A percentile compares a stretch with the other conserved stretches of the same genome.
These are phyloP conservation scores for Diorhabda elongata DNA, from an alignment of 1,140 invertebrate species.

Conservation along the genomic window DNA sequence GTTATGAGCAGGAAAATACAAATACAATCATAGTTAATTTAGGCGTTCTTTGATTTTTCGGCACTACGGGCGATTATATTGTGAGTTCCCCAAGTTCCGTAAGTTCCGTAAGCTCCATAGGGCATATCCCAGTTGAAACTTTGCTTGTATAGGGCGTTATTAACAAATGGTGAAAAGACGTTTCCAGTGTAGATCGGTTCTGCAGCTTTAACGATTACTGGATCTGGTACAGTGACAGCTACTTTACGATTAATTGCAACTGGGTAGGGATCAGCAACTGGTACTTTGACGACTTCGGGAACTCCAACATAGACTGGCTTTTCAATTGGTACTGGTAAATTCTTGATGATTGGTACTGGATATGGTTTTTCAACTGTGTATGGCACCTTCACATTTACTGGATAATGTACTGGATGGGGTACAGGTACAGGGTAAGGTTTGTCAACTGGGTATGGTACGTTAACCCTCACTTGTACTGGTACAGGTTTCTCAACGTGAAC, in stretches of 20 bases:
- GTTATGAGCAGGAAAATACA: too few relatives aligned
- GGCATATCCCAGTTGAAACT: too few relatives aligned
- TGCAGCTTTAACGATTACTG: constrained; percentile 20
- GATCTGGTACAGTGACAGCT: constrained; percentile 20
- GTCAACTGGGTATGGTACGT: constrained; percentile 38
- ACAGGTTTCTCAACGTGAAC: constrained; percentile 29
- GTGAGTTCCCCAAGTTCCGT: too few relatives aligned
- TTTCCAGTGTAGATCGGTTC: too few relatives aligned
- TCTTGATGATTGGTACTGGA: constrained; percentile 27
- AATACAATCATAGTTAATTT: too few relatives aligned
- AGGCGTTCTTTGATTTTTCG: too few relatives aligned
- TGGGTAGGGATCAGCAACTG: constrained; percentile 22
- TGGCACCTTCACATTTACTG: constrained; percentile 39
- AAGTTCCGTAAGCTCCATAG: too few relatives aligned
- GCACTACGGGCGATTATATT: too few relatives aligned
- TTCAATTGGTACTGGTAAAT: constrained; percentile 32
- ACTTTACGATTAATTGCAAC: constrained; percentile 14
- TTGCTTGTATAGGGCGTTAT: too few relatives aligned
- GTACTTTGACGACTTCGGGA: constrained; percentile 26
- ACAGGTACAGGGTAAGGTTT: background rate
- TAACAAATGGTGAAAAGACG: too few relatives aligned
- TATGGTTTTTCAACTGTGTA: constrained; percentile 34
- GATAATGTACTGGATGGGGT: constrained; percentile 33
- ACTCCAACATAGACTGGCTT: constrained; percentile 33
- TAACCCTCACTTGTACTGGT: constrained; percentile 35